Percentiles rank a stretch among this genome's conserved stretches.
phyloP scores from a whole-genome alignment of 2,113 vertebrate species.

The Pachypanchax playfairii region DNA sequence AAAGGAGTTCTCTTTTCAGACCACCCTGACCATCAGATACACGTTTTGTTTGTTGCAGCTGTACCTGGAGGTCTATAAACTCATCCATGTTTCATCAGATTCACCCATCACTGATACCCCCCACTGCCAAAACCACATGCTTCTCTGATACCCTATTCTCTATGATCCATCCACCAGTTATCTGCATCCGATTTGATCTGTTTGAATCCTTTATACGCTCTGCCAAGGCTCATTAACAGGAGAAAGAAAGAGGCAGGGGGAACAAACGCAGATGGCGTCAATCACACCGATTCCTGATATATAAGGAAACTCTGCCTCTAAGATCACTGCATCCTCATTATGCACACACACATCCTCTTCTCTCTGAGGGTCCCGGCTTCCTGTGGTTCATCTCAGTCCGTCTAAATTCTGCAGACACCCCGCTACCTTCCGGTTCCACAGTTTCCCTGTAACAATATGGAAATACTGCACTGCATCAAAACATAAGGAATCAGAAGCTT shows the following conservation, averaged over 20 bases:
- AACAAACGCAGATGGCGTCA: conserved; percentile 56
- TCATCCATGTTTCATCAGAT: conserved; percentile 30
- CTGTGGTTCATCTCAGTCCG: conserved; percentile 29
- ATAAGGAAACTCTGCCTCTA: conserved; percentile 35
- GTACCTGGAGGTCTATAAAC: conserved; percentile 22
- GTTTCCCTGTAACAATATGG: conserved; percentile 18
- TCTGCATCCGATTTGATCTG: conserved; percentile 53
- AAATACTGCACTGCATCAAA: conserved; percentile 36
- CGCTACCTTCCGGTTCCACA: conserved; percentile 18
- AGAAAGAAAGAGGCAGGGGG: conserved; percentile 24
- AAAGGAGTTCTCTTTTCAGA: no score
- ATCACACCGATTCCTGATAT: conserved; percentile 56
- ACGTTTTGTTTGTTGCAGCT: conserved; percentile 5
- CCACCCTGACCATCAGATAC: neutral
- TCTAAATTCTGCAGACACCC: conserved; percentile 43
- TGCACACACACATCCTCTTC: conserved; percentile 40
- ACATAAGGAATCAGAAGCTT: conserved; percentile 7
- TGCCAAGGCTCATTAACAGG: conserved; percentile 60
- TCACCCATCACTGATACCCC: conserved; percentile 28
- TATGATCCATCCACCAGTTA: conserved; percentile 50
- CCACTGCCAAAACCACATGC: conserved; percentile 37
- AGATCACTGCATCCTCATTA: conserved; percentile 41
- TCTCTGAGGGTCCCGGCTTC: conserved; percentile 42
- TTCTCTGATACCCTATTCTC: conserved; percentile 46
- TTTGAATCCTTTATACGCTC: conserved; percentile 47